Conservation (phyloP, 2,888 invertebrate genomes). For the Drosophila eohydei region DNA sequence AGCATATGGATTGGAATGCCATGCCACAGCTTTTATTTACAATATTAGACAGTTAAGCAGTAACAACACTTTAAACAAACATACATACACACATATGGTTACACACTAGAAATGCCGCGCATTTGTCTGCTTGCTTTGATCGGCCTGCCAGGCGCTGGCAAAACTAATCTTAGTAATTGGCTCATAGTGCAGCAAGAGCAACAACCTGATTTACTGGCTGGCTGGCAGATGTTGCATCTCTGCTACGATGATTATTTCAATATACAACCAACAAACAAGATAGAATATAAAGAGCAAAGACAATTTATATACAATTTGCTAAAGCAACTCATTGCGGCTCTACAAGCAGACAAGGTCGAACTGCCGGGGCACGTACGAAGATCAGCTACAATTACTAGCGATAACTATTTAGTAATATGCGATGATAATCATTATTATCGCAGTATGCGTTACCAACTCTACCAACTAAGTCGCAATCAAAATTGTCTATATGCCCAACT, state of each 20-base stretch:
- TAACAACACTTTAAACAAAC: conserved; percentile 1
- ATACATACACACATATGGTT: conserved; percentile 8
- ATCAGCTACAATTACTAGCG: neutral
- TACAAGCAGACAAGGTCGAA: conserved; percentile 16
- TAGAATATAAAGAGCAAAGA: conserved; percentile 65
- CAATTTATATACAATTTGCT: conserved; percentile 53
- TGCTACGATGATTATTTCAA: conserved; percentile 79
- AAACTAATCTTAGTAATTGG: conserved; percentile 76
- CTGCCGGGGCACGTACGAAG: conserved; percentile 15
- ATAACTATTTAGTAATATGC: conserved; percentile 73
- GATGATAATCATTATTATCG: conserved; percentile 84
- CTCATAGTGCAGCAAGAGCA: conserved; percentile 40
- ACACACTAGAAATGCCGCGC: conserved; percentile 59
- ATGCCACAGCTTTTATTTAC: conserved; percentile 58
- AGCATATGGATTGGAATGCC: conserved; percentile 31
- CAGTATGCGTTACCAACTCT: conserved; percentile 83
- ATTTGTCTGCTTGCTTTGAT: conserved; percentile 80
- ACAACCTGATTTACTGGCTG: neutral
- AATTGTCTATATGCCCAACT: conserved; percentile 75
- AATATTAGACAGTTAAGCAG: conserved; percentile 62
- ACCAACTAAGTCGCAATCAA: conserved; percentile 68
- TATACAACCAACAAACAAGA: neutral
- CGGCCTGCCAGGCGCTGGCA: conserved; percentile 83
- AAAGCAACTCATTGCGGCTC: conserved; percentile 38
- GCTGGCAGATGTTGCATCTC: conserved; percentile 72